Evolutionary conservation across 2,113 vertebrate genomes (phyloP).

Genomic region (Scomber japonicus): DNA sequence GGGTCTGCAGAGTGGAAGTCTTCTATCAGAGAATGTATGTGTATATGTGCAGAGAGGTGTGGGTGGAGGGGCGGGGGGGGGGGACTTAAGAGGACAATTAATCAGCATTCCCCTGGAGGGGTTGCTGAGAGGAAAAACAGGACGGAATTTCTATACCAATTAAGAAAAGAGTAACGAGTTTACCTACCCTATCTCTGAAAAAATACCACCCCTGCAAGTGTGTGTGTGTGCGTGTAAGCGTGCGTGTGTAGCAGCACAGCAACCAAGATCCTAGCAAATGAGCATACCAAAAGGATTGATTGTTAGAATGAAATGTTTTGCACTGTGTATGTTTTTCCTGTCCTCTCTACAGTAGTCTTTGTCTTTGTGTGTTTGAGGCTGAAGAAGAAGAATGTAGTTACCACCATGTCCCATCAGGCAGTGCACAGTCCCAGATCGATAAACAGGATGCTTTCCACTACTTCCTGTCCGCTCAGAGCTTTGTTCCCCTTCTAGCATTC

Average conservation of each 20-base stretch:
- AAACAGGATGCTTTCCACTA: slow-evolving; percentile 72
- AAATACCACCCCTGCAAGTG: slow-evolving; percentile 68
- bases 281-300: slow-evolving; percentile 68
- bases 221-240: slow-evolving; percentile 30
- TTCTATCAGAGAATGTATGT: slow-evolving; percentile 43
- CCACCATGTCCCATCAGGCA: slow-evolving; percentile 43
- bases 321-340: slow-evolving; percentile 40
- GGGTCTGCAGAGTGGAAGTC: slow-evolving; percentile 19
- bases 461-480: slow-evolving; percentile 71
- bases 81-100: slow-evolving; percentile 72
- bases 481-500: slow-evolving; percentile 65
- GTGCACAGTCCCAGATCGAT: slow-evolving; percentile 69
- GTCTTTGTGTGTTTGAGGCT: slow-evolving; percentile 63
- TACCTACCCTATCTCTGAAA: slow-evolving; percentile 67
- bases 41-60: slow-evolving; percentile 42
- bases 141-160: slow-evolving; percentile 80
- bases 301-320: slow-evolving; percentile 73
- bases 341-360: slow-evolving; percentile 53
- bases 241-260: slow-evolving; percentile 38
- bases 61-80: slow-evolving; percentile 5
- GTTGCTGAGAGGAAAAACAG: slow-evolving; percentile 73
- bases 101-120: slow-evolving; percentile 77
- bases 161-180: slow-evolving; percentile 81
- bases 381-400: slow-evolving; percentile 64
- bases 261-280: slow-evolving; percentile 63